Base-by-base conservation (phyloP, 2,888 invertebrate species). In the Lissocephala sabroskyi region DNA sequence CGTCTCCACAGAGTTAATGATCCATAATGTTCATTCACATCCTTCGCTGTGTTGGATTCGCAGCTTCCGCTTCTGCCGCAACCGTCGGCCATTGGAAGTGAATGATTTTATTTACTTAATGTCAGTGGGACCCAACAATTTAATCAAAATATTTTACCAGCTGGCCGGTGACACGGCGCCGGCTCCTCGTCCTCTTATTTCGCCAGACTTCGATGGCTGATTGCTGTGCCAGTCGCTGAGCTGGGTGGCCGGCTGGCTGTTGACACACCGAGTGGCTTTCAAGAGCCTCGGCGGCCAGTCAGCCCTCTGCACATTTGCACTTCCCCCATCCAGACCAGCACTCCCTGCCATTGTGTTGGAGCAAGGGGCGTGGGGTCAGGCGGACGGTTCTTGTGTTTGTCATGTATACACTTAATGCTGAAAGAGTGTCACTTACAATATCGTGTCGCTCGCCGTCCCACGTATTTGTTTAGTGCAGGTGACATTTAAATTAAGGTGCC, bases 1-100 rank as follows among this genome's bases (percentile, higher is more conserved):
- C n/a, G n/a, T n/a, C n/a, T n/a, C 71, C 78, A 68, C 77, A 78
- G 70, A 74, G 71, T 65, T 68, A 68, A 68, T 68, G 78, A 68
- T 68, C 78, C 68, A 68, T 68, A 70, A 77, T 74, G 68, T 77
- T 68, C n/a, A n/a, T n/a, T n/a, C n/a, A n/a, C n/a, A n/a, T n/a
- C n/a, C n/a, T n/a, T n/a, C n/a, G n/a, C n/a, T n/a, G n/a, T n/a
- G n/a, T n/a, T n/a, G n/a, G n/a, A n/a, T n/a, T n/a, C n/a, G n/a
- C n/a, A n/a, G n/a, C n/a, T n/a, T n/a, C n/a, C n/a, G n/a, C n/a
- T n/a, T n/a, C n/a, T n/a, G n/a, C n/a, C n/a, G n/a, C n/a, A n/a
- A n/a, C n/a, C n/a, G n/a, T n/a, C n/a, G n/a, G n/a, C n/a, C n/a
- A n/a, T n/a, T n/a, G n/a, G n/a, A n/a, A n/a, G n/a, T n/a, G n/a